phyloP scores from a whole-genome alignment of 2,888 invertebrate species.

The Elaeidobius kamerunicus region DNA sequence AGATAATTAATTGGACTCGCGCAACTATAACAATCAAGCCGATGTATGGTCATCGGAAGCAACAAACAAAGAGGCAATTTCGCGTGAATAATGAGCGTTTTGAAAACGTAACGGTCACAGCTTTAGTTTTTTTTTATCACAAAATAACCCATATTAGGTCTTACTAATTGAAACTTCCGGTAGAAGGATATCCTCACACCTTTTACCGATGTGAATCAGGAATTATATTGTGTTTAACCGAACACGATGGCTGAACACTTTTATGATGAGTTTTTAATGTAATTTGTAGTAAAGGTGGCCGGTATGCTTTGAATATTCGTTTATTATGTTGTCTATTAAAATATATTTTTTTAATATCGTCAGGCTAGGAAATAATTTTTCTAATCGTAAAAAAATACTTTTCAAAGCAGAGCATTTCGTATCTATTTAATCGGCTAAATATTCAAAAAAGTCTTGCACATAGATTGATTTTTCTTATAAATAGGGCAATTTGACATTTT shows the following conservation, averaged over 20 bases:
- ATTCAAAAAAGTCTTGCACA: too few relatives aligned
- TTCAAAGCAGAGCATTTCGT: too few relatives aligned
- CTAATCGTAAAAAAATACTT: too few relatives aligned
- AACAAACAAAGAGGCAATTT: constrained; percentile 25
- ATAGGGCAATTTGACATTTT: too few relatives aligned
- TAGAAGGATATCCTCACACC: constrained; percentile 22
- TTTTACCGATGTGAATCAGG: constrained; percentile 23
- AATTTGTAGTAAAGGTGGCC: constrained; percentile 20
- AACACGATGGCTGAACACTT: constrained; percentile 20
- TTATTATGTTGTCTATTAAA: too few relatives aligned
- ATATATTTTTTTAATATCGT: too few relatives aligned
- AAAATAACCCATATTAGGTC: constrained; percentile 41
- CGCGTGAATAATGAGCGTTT: constrained; percentile 29
- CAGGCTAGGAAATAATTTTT: too few relatives aligned
- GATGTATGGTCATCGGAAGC: constrained; percentile 28
- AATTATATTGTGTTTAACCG: constrained; percentile 25
- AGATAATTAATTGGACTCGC: constrained; percentile 24
- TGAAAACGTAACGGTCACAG: constrained; percentile 27
- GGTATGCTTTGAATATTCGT: neutral
- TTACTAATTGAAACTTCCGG: constrained; percentile 41
- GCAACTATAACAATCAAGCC: constrained; percentile 20
- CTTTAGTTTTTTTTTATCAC: constrained; percentile 34
- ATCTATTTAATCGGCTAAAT: too few relatives aligned
- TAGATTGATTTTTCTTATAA: too few relatives aligned
- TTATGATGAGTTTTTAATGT: constrained; percentile 29